These are phyloP conservation scores for Xylocampa areola DNA, from an alignment of 2,888 invertebrate genomes.

Conservation along the genomic window DNA sequence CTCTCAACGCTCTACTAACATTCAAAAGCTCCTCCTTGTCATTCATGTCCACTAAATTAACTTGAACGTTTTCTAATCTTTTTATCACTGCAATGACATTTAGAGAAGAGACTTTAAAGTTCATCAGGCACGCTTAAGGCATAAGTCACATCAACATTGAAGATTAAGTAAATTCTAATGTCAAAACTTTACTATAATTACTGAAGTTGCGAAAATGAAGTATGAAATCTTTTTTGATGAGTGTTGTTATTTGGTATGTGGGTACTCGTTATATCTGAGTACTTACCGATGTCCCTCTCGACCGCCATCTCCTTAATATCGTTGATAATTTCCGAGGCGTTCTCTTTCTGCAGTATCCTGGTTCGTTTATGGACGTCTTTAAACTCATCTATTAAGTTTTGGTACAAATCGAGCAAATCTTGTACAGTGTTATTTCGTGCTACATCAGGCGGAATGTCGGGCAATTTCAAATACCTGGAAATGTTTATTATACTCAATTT, in stretches of 20 bases:
- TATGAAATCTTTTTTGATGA: slow-evolving; percentile 52
- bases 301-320: slow-evolving; percentile 96
- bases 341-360: slow-evolving; percentile 90
- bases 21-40: slow-evolving; percentile 91
- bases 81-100: slow-evolving; percentile 82
- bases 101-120: slow-evolving; percentile 28
- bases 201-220: slow-evolving; percentile 54
- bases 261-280: slow-evolving; percentile 14
- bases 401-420: slow-evolving; percentile 92
- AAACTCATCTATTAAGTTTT: slow-evolving; percentile 94
- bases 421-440: slow-evolving; percentile 93
- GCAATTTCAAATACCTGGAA: slow-evolving; percentile 84
- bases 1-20: slow-evolving; percentile 85
- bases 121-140: slow-evolving; percentile 20
- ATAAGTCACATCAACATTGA: slow-evolving; percentile 28
- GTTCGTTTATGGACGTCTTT: slow-evolving; percentile 94
- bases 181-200: slow-evolving; percentile 59
- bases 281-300: slow-evolving; percentile 94
- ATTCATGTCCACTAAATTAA: slow-evolving; percentile 91
- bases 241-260: slow-evolving; percentile 82
- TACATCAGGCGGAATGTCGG: slow-evolving; percentile 94
- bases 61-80: slow-evolving; percentile 86
- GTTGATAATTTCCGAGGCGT: slow-evolving; percentile 94
- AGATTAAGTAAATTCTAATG: slow-evolving; percentile 52
- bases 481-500: slow-evolving; percentile 1